Evolutionary conservation across 2,113 vertebrate genomes (phyloP).

Genomic region (Equus przewalskii): DNA sequence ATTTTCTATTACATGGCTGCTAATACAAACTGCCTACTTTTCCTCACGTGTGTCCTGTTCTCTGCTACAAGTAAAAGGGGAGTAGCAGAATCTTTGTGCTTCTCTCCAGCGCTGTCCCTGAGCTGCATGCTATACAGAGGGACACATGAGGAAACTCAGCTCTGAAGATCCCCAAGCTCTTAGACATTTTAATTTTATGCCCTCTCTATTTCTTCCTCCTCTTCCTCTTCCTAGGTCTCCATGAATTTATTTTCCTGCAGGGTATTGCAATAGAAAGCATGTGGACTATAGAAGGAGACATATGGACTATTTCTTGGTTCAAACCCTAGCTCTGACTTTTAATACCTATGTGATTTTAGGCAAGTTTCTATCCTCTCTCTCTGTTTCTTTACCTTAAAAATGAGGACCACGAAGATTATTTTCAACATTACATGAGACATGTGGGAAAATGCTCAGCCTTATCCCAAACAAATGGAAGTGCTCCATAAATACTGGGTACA

Average conservation of each 20-base stretch:
- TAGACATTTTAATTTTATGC: neutral
- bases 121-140: neutral
- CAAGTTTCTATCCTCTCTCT: neutral
- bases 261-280: neutral
- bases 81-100: neutral
- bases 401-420: neutral
- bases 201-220: neutral
- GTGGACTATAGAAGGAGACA: neutral
- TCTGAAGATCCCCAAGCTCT: neutral
- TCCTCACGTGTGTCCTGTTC: neutral
- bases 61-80: neutral
- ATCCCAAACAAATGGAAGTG: neutral
- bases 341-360: conserved; percentile 25
- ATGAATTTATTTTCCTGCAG: neutral
- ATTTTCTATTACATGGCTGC: neutral
- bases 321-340: conserved; percentile 24
- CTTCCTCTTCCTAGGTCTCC: neutral
- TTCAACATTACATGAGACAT: neutral
- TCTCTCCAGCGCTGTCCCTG: neutral
- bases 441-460: neutral
- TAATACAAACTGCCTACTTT: neutral
- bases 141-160: neutral
- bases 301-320: neutral
- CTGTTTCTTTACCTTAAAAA: conserved; percentile 46
- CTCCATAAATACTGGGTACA: neutral